Evolutionary conservation across 2,888 invertebrate genomes (phyloP).

Genomic region (Thalpophila matura): DNA sequence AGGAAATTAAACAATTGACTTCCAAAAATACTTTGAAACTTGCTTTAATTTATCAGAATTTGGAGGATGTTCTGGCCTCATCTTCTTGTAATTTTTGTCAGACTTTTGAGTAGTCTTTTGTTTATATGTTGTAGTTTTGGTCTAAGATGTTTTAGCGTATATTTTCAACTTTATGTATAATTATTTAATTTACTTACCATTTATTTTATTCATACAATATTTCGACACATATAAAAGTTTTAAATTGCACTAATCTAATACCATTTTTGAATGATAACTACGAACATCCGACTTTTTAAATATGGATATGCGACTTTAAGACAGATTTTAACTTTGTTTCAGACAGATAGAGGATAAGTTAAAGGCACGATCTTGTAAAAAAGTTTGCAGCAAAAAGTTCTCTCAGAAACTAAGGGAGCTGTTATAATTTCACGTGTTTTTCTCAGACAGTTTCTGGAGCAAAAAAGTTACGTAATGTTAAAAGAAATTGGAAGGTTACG

Average conservation of each 20-base stretch:
- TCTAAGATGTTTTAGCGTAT: no score
- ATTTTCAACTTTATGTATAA: no score
- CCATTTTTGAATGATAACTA: neutral
- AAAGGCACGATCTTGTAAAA: slow-evolving; percentile 37
- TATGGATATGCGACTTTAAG: slow-evolving; percentile 3
- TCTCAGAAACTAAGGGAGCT: slow-evolving; percentile 19
- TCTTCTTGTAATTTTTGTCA: neutral
- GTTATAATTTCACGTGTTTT: slow-evolving; percentile 37
- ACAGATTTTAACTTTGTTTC: slow-evolving; percentile 28
- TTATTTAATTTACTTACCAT: no score
- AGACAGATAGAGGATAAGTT: slow-evolving; percentile 40
- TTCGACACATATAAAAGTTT: no score
- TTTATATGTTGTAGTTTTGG: no score
- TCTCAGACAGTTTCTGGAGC: slow-evolving; percentile 7
- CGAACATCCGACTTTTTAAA: neutral
- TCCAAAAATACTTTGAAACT: neutral
- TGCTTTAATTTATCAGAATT: no score
- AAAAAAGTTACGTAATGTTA: slow-evolving; percentile 25
- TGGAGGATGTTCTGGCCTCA: no score
- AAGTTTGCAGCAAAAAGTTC: slow-evolving; percentile 44
- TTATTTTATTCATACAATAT: no score
- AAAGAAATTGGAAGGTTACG: slow-evolving; percentile 25
- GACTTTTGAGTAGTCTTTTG: neutral
- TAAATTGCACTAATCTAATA: neutral
- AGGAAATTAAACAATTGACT: neutral